phyloP scores from a whole-genome alignment of 2,888 invertebrate species.

The Synanthedon myopaeformis region DNA sequence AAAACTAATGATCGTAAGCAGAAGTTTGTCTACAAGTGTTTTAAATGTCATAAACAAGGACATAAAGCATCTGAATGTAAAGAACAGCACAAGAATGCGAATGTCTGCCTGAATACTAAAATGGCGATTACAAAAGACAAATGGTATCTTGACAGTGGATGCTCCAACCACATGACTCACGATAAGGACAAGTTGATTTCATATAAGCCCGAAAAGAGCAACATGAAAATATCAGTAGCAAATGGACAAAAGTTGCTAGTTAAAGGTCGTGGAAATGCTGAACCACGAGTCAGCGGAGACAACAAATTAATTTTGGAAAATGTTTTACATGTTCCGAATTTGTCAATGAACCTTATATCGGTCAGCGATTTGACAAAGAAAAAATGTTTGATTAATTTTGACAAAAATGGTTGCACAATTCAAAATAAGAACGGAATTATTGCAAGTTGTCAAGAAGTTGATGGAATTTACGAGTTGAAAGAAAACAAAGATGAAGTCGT shows the following conservation, averaged over 20 bases:
- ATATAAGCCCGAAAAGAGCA: neutral
- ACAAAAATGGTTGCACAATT: neutral
- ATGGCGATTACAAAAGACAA: constrained; percentile 1
- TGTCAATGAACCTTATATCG: neutral
- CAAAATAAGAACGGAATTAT: neutral
- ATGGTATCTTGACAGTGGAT: constrained; percentile 1
- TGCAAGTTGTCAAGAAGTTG: neutral
- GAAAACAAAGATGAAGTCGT: neutral
- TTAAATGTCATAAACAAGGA: neutral
- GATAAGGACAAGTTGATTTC: neutral
- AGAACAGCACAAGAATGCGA: neutral
- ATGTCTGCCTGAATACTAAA: constrained; percentile 1
- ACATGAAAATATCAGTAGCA: neutral
- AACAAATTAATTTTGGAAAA: neutral
- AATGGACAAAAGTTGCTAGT: neutral
- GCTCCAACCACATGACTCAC: neutral
- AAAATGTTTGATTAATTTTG: neutral
- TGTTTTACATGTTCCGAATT: neutral
- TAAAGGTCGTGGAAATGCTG: neutral
- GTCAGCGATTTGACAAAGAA: neutral
- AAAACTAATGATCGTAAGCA: neutral
- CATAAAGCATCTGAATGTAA: constrained; percentile 1
- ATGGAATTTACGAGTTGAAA: neutral
- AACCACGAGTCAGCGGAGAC: neutral
- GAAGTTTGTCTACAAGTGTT: neutral